Conservation (phyloP, 2,888 invertebrate genomes). For the Nineta flava region DNA sequence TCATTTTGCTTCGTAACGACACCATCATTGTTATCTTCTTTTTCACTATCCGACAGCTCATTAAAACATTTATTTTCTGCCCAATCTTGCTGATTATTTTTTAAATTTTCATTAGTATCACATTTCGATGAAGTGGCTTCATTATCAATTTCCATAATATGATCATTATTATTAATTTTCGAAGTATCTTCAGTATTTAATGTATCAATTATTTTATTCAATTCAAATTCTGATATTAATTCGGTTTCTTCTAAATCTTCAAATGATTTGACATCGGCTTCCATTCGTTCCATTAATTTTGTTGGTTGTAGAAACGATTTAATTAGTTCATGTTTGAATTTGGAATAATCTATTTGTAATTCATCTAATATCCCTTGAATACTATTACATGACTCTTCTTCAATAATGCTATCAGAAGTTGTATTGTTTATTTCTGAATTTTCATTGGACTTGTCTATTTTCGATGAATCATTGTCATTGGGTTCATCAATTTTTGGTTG, state of each 20-base stretch:
- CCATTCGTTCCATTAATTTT: background rate
- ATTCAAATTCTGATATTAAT: constrained; percentile 1
- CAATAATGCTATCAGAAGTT: background rate
- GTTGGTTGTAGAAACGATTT: constrained; percentile 4
- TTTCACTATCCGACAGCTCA: constrained; percentile 10
- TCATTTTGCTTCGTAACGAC: constrained; percentile 9
- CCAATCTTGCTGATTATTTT: background rate
- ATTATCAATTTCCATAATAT: too few species aligned
- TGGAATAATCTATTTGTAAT: constrained; percentile 8
- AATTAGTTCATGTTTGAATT: constrained; percentile 6
- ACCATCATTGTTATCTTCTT: constrained; percentile 8
- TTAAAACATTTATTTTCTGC: background rate
- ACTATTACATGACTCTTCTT: background rate
- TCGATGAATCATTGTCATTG: constrained; percentile 1
- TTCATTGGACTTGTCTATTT: background rate
- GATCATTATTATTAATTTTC: background rate
- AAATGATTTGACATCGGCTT: background rate
- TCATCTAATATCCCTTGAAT: constrained; percentile 2
- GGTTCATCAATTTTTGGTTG: background rate
- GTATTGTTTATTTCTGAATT: background rate
- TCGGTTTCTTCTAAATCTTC: constrained; percentile 2
- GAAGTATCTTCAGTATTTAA: background rate
- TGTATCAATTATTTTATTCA: constrained; percentile 2
- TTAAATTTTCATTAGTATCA: too few species aligned
- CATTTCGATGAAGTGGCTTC: too few species aligned